These are phyloP conservation scores for Pseudocheirus occidentalis DNA, from an alignment of 2,797 vertebrate genomes.

Conservation along the genomic window DNA sequence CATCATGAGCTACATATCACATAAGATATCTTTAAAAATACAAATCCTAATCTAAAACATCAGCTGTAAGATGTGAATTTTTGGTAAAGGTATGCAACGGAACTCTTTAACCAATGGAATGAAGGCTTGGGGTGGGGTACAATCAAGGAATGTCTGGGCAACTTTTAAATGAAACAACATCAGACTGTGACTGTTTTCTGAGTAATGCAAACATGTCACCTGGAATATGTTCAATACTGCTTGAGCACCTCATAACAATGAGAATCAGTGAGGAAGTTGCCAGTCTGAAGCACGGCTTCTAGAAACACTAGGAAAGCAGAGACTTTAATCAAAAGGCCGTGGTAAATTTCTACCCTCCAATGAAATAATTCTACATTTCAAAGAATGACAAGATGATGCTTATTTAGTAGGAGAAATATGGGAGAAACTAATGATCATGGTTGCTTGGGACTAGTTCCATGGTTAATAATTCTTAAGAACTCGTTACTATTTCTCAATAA, in stretches of 20 bases:
- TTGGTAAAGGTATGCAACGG: background rate
- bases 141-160: conserved; percentile 13
- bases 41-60: background rate
- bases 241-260: conserved; percentile 45
- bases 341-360: conserved; percentile 58
- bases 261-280: conserved; percentile 5
- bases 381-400: conserved; percentile 62
- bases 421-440: conserved; percentile 52
- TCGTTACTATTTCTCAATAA: conserved; percentile 40
- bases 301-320: conserved; percentile 52
- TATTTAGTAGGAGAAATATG: conserved; percentile 54
- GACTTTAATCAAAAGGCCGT: conserved; percentile 35
- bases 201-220: background rate
- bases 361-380: conserved; percentile 69
- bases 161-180: conserved; percentile 40
- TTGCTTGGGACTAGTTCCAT: conserved; percentile 42
- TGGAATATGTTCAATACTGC: background rate
- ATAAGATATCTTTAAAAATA: background rate
- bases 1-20: background rate
- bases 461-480: conserved; percentile 31
- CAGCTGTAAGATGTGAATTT: conserved; percentile 23
- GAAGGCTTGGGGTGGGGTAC: conserved; percentile 25
- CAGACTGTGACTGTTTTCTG: background rate
- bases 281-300: conserved; percentile 58
- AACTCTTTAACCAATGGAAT: conserved; percentile 10